Percentiles rank a stretch among this genome's conserved stretches.
Evolutionary conservation across 2,113 vertebrate genomes (phyloP).

Genomic region (Lanius ludovicianus): DNA sequence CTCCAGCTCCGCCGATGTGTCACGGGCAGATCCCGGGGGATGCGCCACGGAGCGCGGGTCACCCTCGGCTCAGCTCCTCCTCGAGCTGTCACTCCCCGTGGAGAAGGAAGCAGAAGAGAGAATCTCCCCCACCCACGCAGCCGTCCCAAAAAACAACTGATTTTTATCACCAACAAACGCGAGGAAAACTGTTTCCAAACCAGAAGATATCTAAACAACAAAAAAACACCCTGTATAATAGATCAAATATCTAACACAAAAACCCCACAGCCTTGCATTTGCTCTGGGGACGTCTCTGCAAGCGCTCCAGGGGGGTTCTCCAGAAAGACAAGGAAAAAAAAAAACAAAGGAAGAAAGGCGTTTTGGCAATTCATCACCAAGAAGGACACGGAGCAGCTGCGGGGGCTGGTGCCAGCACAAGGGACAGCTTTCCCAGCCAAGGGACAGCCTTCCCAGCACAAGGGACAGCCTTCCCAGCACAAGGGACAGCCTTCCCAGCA

Average conservation of each 20-base stretch:
- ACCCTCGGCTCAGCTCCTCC: not conserved
- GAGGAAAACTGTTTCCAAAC: not conserved
- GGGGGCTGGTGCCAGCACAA: not conserved
- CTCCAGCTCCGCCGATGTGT: accelerated
- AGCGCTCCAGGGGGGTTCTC: not conserved
- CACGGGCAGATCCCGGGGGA: not conserved
- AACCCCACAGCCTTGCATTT: not conserved
- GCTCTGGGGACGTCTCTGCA: not conserved
- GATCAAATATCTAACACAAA: not conserved
- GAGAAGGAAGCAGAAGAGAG: not conserved
- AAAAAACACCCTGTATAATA: not conserved
- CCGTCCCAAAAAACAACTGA: not conserved
- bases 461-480: not conserved
- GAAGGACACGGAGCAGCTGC: accelerated
- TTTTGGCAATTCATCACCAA: not conserved
- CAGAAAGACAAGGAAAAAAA: not conserved
- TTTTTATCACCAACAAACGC: not conserved
- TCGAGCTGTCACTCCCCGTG: accelerated
- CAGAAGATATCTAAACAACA: not conserved
- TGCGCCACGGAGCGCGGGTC: not conserved
- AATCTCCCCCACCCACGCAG: not conserved
- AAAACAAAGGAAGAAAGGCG: accelerated
- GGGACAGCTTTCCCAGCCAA: not conserved
- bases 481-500: not conserved
- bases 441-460: not conserved